Base-by-base conservation (phyloP, 2,113 vertebrate genomes). In the Corythornis vintsioides region DNA sequence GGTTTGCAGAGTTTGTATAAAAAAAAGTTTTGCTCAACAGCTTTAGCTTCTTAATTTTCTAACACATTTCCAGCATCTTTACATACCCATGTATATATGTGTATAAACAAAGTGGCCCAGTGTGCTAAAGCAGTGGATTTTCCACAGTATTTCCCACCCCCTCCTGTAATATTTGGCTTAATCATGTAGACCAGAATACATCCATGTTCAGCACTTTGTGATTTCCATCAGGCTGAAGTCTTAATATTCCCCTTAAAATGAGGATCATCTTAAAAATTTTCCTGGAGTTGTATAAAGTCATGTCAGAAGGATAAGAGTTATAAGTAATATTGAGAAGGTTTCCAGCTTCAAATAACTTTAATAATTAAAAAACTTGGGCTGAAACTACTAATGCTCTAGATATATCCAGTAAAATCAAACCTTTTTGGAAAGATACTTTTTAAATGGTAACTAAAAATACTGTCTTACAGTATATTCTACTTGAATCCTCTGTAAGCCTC, bases 181-280 rank as follows among this genome's bases (percentile, higher is more conserved):
- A 86, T 96, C 94, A 88, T 75, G 61, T 77, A 83, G 79, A 45
- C 80, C 82, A 91, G 89, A 94, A 96, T 93, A 95, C 97, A 96
- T 95, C 77, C 74, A 50, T 96, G 83, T 94, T 96, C 75, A 95
- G 88, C 96, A 92, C 57, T 43, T 52, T 22, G 47, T 96, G 88
- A 81, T 82, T 93, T 55, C 59, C 56, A 69, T 93, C 13, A 35
- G 35, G 12, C 82, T 15, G 35, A 91, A 91, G n/a, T 73, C 38
- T 50, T 35, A 73, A 35, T 38, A 20, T 40, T 86, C 33, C 33
- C 24, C 20, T 73, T 75, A 86, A 83, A 75, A 67, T 61, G 21
- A 90, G 31, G 15, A 24, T 76, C 2, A 47, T 56, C 17, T 74
- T 43, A 11, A 91, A 66, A 74, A 69, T 64, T 26, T n/a, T 25